Conservation (phyloP, 2,888 invertebrate species). For the Bellardia pandia region DNA sequence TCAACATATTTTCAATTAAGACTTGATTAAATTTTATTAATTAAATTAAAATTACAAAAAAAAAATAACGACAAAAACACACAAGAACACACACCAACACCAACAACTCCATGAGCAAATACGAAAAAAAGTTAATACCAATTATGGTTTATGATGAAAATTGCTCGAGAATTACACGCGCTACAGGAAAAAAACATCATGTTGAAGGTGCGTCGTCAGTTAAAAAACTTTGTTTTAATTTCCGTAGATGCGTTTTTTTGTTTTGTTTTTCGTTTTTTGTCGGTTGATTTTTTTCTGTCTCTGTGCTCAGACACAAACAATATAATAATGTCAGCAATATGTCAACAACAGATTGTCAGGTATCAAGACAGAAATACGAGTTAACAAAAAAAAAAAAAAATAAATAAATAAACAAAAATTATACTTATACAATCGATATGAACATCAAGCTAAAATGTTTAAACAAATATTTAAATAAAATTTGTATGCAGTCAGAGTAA, state of each 20-base stretch:
- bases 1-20: constrained; percentile 72
- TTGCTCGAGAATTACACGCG: constrained; percentile 29
- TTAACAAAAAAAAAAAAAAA: constrained; percentile 28
- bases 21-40: constrained; percentile 72
- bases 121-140: neutral
- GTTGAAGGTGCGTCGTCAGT: constrained; percentile 43
- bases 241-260: neutral
- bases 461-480: neutral
- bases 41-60: constrained; percentile 65
- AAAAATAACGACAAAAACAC: constrained; percentile 1
- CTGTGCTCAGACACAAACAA: constrained; percentile 58
- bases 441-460: constrained; percentile 31
- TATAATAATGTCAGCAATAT: constrained; percentile 64
- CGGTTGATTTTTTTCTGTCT: constrained; percentile 20
- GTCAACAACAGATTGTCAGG: constrained; percentile 69
- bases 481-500: constrained; percentile 29
- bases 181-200: neutral
- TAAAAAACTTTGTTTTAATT: constrained; percentile 33
- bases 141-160: constrained; percentile 24
- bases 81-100: neutral
- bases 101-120: neutral
- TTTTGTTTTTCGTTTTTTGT: neutral
- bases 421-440: constrained; percentile 31
- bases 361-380: constrained; percentile 46
- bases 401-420: constrained; percentile 17